Evolutionary conservation across 1,140 invertebrate species (phyloP).

Genomic region (Camponotus floridanus): DNA sequence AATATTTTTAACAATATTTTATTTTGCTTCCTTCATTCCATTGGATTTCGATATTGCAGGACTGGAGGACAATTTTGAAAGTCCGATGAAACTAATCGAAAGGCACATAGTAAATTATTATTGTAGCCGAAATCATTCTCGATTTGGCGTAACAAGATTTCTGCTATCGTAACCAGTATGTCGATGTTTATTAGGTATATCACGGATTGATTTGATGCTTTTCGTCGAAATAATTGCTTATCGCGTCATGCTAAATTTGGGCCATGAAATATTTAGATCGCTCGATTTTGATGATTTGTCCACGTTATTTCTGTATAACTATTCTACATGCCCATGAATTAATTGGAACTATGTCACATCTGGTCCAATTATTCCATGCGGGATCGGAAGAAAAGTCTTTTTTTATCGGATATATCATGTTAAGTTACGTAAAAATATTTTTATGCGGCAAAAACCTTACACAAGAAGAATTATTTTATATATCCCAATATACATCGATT

Average conservation of each 20-base stretch:
- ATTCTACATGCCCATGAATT: conserved; percentile 67
- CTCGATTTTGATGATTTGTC: neutral
- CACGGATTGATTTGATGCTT: conserved; percentile 19
- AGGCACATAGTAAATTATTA: conserved; percentile 43
- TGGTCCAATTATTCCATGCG: conserved; percentile 78
- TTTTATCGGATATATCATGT: too few relatives aligned
- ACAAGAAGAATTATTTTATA: neutral
- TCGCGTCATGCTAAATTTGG: conserved; percentile 28
- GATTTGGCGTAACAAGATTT: conserved; percentile 48
- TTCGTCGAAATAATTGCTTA: conserved; percentile 43
- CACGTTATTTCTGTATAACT: conserved; percentile 24
- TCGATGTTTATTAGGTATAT: conserved; percentile 33
- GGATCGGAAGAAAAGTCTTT: neutral
- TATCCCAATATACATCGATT: conserved; percentile 15
- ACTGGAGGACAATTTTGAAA: neutral
- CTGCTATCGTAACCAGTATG: conserved; percentile 29
- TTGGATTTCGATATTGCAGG: neutral
- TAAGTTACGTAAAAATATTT: neutral
- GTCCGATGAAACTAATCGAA: conserved; percentile 35
- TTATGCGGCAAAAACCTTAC: neutral
- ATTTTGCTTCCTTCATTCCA: neutral
- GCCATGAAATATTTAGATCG: conserved; percentile 43
- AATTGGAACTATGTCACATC: conserved; percentile 76
- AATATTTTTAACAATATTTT: neutral
- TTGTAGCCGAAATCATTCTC: conserved; percentile 26